phyloP scores from a whole-genome alignment of 2,888 invertebrate genomes.

The Automeris io region DNA sequence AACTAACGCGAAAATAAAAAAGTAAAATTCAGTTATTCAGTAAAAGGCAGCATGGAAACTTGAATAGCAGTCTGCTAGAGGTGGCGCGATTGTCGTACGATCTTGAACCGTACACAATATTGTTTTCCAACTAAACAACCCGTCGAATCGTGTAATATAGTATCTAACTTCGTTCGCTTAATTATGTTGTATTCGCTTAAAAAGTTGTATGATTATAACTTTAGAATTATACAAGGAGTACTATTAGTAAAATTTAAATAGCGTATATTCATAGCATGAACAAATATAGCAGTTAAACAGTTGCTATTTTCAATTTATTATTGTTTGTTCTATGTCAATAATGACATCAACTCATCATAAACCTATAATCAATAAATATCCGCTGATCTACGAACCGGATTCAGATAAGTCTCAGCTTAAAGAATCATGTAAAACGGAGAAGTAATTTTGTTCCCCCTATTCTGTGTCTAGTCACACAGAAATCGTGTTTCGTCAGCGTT shows the following conservation, averaged over 20 bases:
- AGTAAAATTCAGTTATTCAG: conserved; percentile 22
- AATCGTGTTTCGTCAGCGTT: conserved; percentile 32
- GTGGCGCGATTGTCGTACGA: conserved; percentile 58
- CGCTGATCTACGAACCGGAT: conserved; percentile 3
- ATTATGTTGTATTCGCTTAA: neutral
- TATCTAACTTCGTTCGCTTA: neutral
- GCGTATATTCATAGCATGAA: neutral
- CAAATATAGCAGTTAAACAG: neutral
- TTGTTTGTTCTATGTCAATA: neutral
- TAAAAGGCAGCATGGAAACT: conserved; percentile 30
- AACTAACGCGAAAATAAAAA: conserved; percentile 19
- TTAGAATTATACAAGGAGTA: no score
- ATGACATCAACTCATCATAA: neutral
- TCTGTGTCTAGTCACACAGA: conserved; percentile 34
- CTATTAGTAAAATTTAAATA: neutral
- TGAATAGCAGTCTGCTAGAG: no score
- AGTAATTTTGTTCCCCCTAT: conserved; percentile 17
- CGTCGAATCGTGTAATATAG: neutral
- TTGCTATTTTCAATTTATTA: neutral
- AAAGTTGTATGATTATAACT: no score
- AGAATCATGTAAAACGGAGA: conserved; percentile 2
- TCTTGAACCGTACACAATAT: conserved; percentile 24
- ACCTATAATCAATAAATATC: neutral
- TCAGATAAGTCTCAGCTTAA: neutral
- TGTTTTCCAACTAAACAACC: conserved; percentile 34